Base-by-base conservation (phyloP, 1,140 invertebrate species). In the Pseudoatta argentina region DNA sequence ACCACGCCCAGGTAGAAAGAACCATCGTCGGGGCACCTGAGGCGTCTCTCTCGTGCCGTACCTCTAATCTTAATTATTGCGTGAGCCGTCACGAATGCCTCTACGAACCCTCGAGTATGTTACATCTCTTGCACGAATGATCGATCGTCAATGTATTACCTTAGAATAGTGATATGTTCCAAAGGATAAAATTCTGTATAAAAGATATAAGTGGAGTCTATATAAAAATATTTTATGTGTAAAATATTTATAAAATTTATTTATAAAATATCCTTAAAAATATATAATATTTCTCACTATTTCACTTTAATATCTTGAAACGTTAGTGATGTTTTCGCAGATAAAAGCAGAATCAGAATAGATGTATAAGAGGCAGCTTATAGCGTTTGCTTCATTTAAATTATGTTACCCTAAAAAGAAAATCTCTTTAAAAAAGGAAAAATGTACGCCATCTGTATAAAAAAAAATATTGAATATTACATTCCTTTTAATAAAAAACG, bases 21-120 rank as follows among this genome's bases (percentile, higher is more conserved):
- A 72, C 66, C 86, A 75, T 64, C 79, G 72, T 66, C 64, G 66
- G 34, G 34, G 61, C 39, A 87, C 39, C 39, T 34, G 24, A 69
- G 86, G 77, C 77, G 53, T 30, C 55, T 82, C 59, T 59, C 53
- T 63, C 59, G 66, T 34, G 18, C 55, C 24, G n/a, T 24, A 14
- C 34, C 71, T 27, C 76, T 18, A 48, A 85, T 82, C 76, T 89
- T 86, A 89, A 89, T 89, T 89, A 89, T 89, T 86, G 78, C 69
- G 71, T 82, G 83, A 72, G 63, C 39, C 67, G 79, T 82, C 66
- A 82, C 66, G 53, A 72, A 82, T 72, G 8, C 39, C 27, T 27
- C 34, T 39, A 39, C 7, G 6, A 39, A 39, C 59, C 21, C 21
- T 24, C 51, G 63, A 51, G 59, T 64, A 18, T 44, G 27, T n/a